Percentiles rank a stretch among this genome's conserved stretches.
phyloP scores from a whole-genome alignment of 2,888 invertebrate species.

The Mayetiola destructor region DNA sequence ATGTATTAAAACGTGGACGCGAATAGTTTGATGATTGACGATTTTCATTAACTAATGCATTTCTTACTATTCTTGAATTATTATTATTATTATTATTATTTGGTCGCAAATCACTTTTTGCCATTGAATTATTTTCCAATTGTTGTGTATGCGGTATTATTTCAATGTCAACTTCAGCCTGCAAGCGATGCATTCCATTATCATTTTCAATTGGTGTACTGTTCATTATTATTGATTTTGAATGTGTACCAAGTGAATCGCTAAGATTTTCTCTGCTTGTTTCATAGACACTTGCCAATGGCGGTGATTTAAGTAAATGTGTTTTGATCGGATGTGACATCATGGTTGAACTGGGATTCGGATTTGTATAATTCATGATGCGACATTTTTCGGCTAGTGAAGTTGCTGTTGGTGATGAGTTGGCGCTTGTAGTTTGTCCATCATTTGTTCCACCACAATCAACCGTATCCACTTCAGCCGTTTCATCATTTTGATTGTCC shows the following conservation, averaged over 20 bases:
- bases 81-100: neutral
- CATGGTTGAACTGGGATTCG: neutral
- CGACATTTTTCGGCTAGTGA: neutral
- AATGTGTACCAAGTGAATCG: slow-evolving; percentile 18
- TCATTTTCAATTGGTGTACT: slow-evolving; percentile 17
- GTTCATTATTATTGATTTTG: slow-evolving; percentile 12
- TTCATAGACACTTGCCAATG: slow-evolving; percentile 37
- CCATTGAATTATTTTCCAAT: neutral
- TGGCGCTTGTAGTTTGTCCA: neutral
- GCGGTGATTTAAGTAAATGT: slow-evolving; percentile 28
- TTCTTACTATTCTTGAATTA: neutral
- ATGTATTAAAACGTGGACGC: slow-evolving; percentile 32
- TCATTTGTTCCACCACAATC: neutral
- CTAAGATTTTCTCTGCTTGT: slow-evolving; percentile 36
- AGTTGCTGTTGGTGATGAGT: neutral
- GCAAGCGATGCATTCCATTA: neutral
- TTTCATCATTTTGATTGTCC: neutral
- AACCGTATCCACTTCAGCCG: neutral
- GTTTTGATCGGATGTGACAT: slow-evolving; percentile 19
- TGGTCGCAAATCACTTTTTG: neutral
- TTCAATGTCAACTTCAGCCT: neutral
- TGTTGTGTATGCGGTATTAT: neutral
- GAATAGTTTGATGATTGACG: neutral
- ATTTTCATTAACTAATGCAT: neutral
- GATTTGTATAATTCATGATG: neutral